A percentile compares a stretch with the other conserved stretches of the same genome.
Conservation (phyloP, 2,113 vertebrate species). For the Anguilla japonica region DNA sequence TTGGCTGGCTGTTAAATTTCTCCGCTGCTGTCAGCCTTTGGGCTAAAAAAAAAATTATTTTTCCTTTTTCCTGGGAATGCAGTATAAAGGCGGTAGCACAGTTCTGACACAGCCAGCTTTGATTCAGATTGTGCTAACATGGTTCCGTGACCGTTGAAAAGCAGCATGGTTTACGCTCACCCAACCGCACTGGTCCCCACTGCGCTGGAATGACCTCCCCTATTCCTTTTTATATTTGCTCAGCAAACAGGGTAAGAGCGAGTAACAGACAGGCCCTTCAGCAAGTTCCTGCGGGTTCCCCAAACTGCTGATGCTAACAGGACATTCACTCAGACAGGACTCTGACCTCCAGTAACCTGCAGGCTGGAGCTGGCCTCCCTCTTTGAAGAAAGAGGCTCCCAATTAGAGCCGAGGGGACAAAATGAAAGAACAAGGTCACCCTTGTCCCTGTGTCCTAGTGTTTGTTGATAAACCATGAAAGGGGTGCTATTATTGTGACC, state of each 20-base stretch:
- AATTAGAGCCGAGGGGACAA: slow-evolving; percentile 17
- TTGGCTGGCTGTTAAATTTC: background rate
- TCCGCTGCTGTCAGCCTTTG: background rate
- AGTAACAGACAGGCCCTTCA: background rate
- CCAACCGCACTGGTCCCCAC: background rate
- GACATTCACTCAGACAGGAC: background rate
- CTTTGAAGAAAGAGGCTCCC: background rate
- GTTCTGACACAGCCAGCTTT: background rate
- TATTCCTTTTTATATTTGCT: background rate
- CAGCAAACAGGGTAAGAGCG: background rate
- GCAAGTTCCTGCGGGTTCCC: background rate
- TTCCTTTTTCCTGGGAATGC: background rate
- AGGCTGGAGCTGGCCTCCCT: background rate
- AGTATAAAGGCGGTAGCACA: background rate
- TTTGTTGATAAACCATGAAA: slow-evolving; percentile 11
- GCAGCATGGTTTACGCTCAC: background rate
- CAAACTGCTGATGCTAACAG: background rate
- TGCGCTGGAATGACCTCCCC: background rate
- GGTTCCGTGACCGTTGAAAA: background rate
- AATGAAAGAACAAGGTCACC: slow-evolving; percentile 8
- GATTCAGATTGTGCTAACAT: background rate
- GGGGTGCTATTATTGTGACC: background rate
- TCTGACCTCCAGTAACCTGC: slow-evolving; percentile 4
- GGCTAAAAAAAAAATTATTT: background rate
- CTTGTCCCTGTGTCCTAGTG: slow-evolving; percentile 11